phyloP scores from a whole-genome alignment of 2,888 invertebrate species.

The Orchestes rusci region DNA sequence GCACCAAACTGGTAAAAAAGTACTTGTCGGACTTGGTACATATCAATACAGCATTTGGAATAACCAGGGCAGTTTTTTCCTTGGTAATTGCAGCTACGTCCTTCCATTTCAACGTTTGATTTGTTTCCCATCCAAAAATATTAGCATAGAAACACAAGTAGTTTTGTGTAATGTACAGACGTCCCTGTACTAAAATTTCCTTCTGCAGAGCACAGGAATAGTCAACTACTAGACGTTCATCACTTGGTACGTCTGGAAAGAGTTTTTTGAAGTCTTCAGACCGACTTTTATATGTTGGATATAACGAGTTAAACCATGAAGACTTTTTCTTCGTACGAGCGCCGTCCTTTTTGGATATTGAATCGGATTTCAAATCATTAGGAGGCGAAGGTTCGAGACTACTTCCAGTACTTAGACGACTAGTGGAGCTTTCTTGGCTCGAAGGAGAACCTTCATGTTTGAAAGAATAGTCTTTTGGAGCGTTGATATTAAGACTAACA shows the following conservation, averaged over 20 bases:
- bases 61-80: slow-evolving; percentile 88
- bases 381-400: slow-evolving; percentile 30
- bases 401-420: slow-evolving; percentile 29
- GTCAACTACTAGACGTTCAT: slow-evolving; percentile 90
- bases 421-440: slow-evolving; percentile 33
- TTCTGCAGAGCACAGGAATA: slow-evolving; percentile 96
- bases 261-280: slow-evolving; percentile 87
- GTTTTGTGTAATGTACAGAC: slow-evolving; percentile 91
- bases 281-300: slow-evolving; percentile 90
- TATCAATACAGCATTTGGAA: slow-evolving; percentile 92
- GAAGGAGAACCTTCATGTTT: slow-evolving; percentile 36
- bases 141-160: slow-evolving; percentile 97
- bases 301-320: slow-evolving; percentile 78
- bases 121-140: slow-evolving; percentile 95
- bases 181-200: slow-evolving; percentile 92
- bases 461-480: slow-evolving; percentile 26
- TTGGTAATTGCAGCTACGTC: slow-evolving; percentile 92
- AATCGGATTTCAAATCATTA: slow-evolving; percentile 31
- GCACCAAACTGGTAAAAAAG: slow-evolving; percentile 91
- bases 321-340: slow-evolving; percentile 65
- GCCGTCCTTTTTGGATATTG: slow-evolving; percentile 35
- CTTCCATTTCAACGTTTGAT: slow-evolving; percentile 76
- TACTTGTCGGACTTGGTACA: slow-evolving; percentile 76
- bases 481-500: slow-evolving; percentile 31
- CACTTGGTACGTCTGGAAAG: slow-evolving; percentile 85